phyloP scores from a whole-genome alignment of 2,888 invertebrate genomes.

The Eupithecia centaureata region DNA sequence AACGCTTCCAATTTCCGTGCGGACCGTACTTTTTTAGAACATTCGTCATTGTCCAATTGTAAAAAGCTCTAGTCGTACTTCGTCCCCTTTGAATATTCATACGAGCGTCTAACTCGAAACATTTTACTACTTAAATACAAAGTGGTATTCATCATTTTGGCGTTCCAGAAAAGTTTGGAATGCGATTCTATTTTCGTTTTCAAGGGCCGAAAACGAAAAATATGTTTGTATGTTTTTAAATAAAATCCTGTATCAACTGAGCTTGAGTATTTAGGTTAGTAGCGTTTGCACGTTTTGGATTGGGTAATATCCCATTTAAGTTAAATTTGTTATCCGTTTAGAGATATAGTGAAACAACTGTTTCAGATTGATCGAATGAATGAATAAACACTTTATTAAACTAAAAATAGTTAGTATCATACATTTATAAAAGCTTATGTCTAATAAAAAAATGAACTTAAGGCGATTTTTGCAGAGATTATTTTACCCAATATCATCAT shows the following conservation, averaged over 20 bases:
- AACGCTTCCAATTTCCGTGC: slow-evolving; percentile 79
- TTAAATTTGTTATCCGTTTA: background rate
- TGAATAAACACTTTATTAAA: too few species aligned
- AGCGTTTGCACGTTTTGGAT: background rate
- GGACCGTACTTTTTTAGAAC: slow-evolving; percentile 70
- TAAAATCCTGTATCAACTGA: background rate
- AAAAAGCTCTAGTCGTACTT: slow-evolving; percentile 62
- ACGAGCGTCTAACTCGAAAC: slow-evolving; percentile 53
- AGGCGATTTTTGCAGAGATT: too few species aligned
- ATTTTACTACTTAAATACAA: slow-evolving; percentile 50
- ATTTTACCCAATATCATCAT: too few species aligned
- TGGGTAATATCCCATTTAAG: background rate
- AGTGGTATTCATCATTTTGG: slow-evolving; percentile 42
- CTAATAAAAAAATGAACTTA: too few species aligned
- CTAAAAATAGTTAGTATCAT: too few species aligned
- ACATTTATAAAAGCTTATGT: too few species aligned
- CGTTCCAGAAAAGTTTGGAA: slow-evolving; percentile 43
- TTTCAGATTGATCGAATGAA: background rate
- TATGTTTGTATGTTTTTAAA: background rate
- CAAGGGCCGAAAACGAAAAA: background rate
- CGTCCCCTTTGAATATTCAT: slow-evolving; percentile 58
- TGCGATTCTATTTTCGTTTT: slow-evolving; percentile 36
- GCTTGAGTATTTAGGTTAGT: background rate
- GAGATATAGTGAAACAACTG: background rate
- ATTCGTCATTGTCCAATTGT: slow-evolving; percentile 77